Base-by-base conservation (phyloP, 1,140 invertebrate genomes). In the Argopecten irradians region DNA sequence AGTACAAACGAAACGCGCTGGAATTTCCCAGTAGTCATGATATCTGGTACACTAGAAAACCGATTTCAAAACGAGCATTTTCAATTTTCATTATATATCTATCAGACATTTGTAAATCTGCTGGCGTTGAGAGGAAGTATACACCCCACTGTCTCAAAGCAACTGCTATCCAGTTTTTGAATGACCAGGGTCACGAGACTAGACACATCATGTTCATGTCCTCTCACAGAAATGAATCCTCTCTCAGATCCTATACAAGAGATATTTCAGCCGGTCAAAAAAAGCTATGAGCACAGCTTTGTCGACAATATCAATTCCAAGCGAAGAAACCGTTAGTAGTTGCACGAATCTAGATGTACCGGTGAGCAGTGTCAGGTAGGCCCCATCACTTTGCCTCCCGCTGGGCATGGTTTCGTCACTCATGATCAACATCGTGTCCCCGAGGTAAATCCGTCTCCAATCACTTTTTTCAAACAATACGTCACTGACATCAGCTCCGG, bases 91-190 rank as follows among this genome's bases (percentile, higher is more conserved):
- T 89, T 82, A n/a, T n/a, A n/a, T n/a, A n/a, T n/a, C n/a, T n/a
- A n/a, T 34, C 71, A 1, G 85, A 89, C 83, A 84, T 89, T 34
- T 83, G 86, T 71, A 83, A 55, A 87, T 34, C 14, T 36, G 85
- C n/a, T n/a, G n/a, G n/a, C n/a, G n/a, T n/a, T n/a, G n/a, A n/a
- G n/a, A n/a, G n/a, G n/a, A n/a, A n/a, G n/a, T n/a, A n/a, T n/a
- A n/a, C n/a, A n/a, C n/a, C n/a, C n/a, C n/a, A n/a, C n/a, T n/a
- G n/a, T n/a, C n/a, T n/a, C n/a, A n/a, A n/a, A n/a, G n/a, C n/a
- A n/a, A n/a, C n/a, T n/a, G n/a, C n/a, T n/a, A n/a, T n/a, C n/a
- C n/a, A n/a, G n/a, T n/a, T n/a, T n/a, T n/a, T n/a, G n/a, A n/a
- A n/a, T n/a, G n/a, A n/a, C 55, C 55, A 71, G 34, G 14, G 22